Percentiles rank a stretch among this genome's conserved stretches.
Conservation (phyloP, 1,140 invertebrate species). For the Araneus ventricosus region DNA sequence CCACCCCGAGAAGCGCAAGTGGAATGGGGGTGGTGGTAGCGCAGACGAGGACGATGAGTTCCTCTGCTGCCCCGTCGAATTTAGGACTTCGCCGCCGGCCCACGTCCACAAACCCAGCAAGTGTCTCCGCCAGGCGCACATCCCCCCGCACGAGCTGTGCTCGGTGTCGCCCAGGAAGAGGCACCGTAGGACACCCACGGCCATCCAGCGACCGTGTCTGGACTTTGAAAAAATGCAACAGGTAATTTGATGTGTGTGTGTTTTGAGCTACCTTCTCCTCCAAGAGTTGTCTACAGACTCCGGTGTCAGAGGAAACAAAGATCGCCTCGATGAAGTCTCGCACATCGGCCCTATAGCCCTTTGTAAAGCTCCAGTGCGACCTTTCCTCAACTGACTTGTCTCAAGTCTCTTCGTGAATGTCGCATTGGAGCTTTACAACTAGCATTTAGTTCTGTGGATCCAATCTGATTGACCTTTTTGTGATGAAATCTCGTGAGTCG, state of each 20-base stretch:
- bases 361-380: no score
- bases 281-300: no score
- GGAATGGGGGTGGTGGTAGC: conserved; percentile 73
- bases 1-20: conserved; percentile 86
- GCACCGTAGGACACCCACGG: conserved; percentile 78
- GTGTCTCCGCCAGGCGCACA: conserved; percentile 76
- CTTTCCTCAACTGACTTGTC: no score
- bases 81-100: conserved; percentile 92
- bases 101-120: conserved; percentile 88
- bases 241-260: conserved; percentile 81
- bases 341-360: no score
- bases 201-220: conserved; percentile 89
- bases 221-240: conserved; percentile 98
- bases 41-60: conserved; percentile 82
- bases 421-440: no score
- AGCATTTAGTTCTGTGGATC: no score
- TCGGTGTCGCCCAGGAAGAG: conserved; percentile 79
- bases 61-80: conserved; percentile 88
- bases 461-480: no score
- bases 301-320: not conserved
- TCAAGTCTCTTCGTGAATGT: no score
- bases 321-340: not conserved
- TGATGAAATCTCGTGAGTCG: no score
- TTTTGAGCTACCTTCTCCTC: not conserved
- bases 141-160: conserved; percentile 78